Base-by-base conservation (phyloP, 1,140 invertebrate species). In the Teleopsis dalmanni region DNA sequence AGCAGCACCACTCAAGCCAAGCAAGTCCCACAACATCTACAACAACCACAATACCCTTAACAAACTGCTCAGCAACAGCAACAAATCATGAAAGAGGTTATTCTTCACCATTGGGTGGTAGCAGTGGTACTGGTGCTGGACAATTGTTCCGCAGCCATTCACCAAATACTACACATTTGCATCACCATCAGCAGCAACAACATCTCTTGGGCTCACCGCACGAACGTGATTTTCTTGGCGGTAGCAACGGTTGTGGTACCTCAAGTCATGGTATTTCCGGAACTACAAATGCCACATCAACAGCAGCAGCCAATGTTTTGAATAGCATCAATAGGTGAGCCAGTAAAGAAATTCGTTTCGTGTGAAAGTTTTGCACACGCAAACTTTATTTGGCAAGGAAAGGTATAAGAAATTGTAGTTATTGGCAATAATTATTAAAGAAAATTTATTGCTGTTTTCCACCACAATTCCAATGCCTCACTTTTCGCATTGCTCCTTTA, bases 301-400 rank as follows among this genome's bases (percentile, higher is more conserved):
- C 60, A 23, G 31, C 27, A 23, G 38, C 65, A 25, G 54, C 64
- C 25, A 75, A 72, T 27, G 71, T 76, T 50, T 66, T 75, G 48
- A 72, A 63, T 54, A 72, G 65, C 47, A 75, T 81, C 33, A 80
- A 76, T 56, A 69, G 65, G 65, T 69, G 18, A 55, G 57, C 36
- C 11, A 18, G n/a, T n/a, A 26, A 7, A 35, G 25, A 37, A 33
- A 27, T 45, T 29, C 7, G 42, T 45, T 42, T 16, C 40, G 19
- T 42, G 40, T n/a, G n/a, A n/a, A n/a, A n/a, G n/a, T n/a, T n/a
- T n/a, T n/a, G n/a, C n/a, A n/a, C n/a, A n/a, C n/a, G n/a, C n/a
- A n/a, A n/a, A n/a, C n/a, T n/a, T n/a, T n/a, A n/a, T n/a, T n/a
- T n/a, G n/a, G n/a, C n/a, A n/a, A n/a, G n/a, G n/a, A n/a, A n/a